Base-by-base conservation (phyloP, 2,797 vertebrate species). In the Pseudochirops corinnae region DNA sequence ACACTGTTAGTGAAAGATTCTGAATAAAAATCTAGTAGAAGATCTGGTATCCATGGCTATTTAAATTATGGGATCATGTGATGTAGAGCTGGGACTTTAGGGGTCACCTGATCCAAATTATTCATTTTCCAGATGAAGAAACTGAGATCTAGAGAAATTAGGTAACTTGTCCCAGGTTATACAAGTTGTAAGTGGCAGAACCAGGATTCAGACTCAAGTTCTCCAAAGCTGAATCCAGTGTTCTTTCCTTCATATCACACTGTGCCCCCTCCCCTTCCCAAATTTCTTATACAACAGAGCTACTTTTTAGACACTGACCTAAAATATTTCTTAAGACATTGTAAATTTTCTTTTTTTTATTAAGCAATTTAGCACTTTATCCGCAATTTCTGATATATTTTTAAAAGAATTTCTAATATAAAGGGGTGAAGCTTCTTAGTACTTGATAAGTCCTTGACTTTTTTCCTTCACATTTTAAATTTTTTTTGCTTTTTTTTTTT, bases 181-280 rank as follows among this genome's bases (percentile, higher is more conserved):
- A 94, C 31, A 96, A 90, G 13, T 82, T 33, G 57, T 39, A 58
- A 60, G 46, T 26, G 55, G 91, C 39, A 94, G 21, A 91, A 52
- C 92, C 56, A 94, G 50, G 33, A 10, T 3, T 57, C 82, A 55
- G 93, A 93, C 10, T 56, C 94, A 55, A 10, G 55, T 95, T 33
- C 94, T 94, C 21, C 95, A 90, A 94, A 0, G 3, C 92, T 74
- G 58, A 91, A 91, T 62, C 82, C 93, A 92, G 58, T 91, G 90
- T n/a, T 91, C 74, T 87, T 87, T 46, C 39, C 21, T 24, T 21
- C 39, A 50, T 50, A 5, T 26, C 39, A 87, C 39, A 87, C 7
- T 82, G 21, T 50, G 21, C 0, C 21, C 74, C 74, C 9, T 46
- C 21, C 26, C 24, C 74, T 87, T 26, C 21, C 24, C 74, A 46